Base-by-base conservation (phyloP, 2,888 invertebrate species). In the Drosophila lacicola region DNA sequence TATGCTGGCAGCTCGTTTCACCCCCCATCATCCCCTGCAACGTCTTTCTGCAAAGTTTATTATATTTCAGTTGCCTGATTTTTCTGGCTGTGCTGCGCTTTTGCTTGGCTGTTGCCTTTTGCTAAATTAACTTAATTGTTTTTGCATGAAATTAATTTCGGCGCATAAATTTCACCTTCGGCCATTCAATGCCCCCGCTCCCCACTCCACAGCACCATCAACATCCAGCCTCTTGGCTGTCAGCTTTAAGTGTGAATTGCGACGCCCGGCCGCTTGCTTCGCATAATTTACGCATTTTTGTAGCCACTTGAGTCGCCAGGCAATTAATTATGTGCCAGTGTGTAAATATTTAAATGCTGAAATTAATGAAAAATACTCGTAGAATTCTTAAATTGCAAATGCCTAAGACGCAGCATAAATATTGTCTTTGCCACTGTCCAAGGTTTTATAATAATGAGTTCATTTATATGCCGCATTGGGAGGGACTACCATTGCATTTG, bases 71-170 rank as follows among this genome's bases (percentile, higher is more conserved):
- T 86, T 78, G 74, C 79, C 75, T 83, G 87, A 85, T 88, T 85
- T 88, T 75, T 88, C 67, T 71, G 88, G 58, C 80, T 44, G 62
- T 61, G 83, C 67, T 88, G 85, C 80, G 82, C 82, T 85, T 83
- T 84, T 84, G 21, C 46, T n/a, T 44, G 33, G n/a, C 19, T 46
- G 44, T 46, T 73, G 75, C 78, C 74, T 85, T 80, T 82, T 83
- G 83, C 87, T 83, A 86, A 86, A 86, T 86, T 86, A 86, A 86
- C 85, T 86, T 86, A 86, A 86, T 86, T 86, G 85, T 88, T 83
- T 88, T 88, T 87, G 89, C 89, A 79, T 88, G 85, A 86, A 86
- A 88, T 86, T 86, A 86, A 86, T 88, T 85, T 88, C 72, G 64
- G 71, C 87, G 85, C 89, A 86, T 86, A 86, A 86, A 86, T 86